These are phyloP conservation scores for Vulpes ferrilata DNA, from an alignment of 2,113 vertebrate genomes.

Conservation along the genomic window DNA sequence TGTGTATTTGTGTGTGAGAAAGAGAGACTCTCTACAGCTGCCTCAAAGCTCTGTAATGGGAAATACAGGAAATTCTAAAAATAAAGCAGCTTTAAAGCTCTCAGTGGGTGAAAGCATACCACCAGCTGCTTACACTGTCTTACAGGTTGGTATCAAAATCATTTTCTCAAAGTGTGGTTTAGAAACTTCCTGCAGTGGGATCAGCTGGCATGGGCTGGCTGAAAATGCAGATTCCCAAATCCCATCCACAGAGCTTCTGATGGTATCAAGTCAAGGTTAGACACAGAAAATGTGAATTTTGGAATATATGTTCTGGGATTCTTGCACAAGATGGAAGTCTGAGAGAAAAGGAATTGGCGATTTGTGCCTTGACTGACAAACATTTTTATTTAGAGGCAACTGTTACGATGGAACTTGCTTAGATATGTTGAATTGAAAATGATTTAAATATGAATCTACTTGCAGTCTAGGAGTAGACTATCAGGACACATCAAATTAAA, in stretches of 20 bases:
- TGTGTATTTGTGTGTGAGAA: not conserved
- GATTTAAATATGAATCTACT: not conserved
- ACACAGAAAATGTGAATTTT: not conserved
- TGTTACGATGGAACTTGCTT: not conserved
- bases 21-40: slow-evolving; percentile 36
- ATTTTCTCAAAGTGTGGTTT: slow-evolving; percentile 26
- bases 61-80: slow-evolving; percentile 65
- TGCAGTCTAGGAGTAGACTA: not conserved
- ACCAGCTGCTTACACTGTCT: slow-evolving; percentile 14
- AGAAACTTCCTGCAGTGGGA: not conserved
- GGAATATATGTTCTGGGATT: not conserved
- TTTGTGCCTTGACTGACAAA: not conserved
- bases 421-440: not conserved
- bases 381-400: not conserved
- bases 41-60: slow-evolving; percentile 32
- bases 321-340: not conserved
- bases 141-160: slow-evolving; percentile 38
- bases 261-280: not conserved
- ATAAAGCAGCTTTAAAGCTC: slow-evolving; percentile 40
- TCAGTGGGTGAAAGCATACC: not conserved
- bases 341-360: not conserved
- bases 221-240: not conserved
- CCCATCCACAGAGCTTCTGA: not conserved
- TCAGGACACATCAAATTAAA: not conserved
- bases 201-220: not conserved